These are phyloP conservation scores for Dermochelys coriacea DNA, from an alignment of 2,797 vertebrate genomes.

Conservation along the genomic window DNA sequence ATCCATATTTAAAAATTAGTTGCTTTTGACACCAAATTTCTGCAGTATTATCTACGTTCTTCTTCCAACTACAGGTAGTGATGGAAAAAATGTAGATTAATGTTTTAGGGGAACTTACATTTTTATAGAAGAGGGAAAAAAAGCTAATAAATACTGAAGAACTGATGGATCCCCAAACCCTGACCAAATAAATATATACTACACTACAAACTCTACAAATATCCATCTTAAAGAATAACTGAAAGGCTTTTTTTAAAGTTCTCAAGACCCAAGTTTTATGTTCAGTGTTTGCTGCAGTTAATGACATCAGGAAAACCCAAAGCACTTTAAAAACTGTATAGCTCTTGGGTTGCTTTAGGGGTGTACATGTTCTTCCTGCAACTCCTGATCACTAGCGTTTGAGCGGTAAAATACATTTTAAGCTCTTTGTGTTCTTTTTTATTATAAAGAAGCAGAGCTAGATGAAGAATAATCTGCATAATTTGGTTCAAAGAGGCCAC, in stretches of 20 bases:
- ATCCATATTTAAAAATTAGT: neutral
- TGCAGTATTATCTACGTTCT: neutral
- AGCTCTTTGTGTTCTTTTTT: neutral
- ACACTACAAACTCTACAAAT: neutral
- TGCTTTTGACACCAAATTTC: conserved; percentile 28
- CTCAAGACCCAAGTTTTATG: neutral
- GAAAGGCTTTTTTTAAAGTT: neutral
- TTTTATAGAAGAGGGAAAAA: neutral
- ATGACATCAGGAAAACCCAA: neutral
- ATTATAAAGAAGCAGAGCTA: neutral
- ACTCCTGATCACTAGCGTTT: neutral
- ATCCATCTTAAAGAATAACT: neutral
- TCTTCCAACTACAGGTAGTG: conserved; percentile 10
- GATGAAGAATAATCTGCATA: neutral
- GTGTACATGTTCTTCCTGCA: neutral
- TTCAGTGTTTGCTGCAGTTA: neutral
- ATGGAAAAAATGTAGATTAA: conserved; percentile 1
- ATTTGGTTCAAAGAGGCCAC: neutral
- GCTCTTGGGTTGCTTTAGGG: neutral
- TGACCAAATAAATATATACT: neutral
- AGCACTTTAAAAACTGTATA: neutral
- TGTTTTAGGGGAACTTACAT: conserved; percentile 3
- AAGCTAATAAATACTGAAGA: neutral
- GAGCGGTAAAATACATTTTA: neutral
- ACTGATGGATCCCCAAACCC: neutral